Conservation (phyloP, 2,888 invertebrate genomes). For the Trissonchulus sp. region DNA sequence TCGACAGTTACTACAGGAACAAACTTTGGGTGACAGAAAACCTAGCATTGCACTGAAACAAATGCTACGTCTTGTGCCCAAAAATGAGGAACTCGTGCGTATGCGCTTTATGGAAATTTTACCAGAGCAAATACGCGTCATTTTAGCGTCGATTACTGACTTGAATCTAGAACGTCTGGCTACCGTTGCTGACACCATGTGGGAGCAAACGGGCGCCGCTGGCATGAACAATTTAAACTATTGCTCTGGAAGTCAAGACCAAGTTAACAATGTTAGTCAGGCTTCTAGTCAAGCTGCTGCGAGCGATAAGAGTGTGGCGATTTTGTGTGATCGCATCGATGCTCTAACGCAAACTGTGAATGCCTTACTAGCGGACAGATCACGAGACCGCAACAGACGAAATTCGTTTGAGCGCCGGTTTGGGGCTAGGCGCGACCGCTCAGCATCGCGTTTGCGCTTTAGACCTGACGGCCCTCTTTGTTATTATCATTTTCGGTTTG, state of each 20-base stretch:
- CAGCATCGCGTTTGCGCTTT: background rate
- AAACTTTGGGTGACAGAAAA: background rate
- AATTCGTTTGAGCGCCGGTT: background rate
- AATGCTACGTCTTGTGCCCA: background rate
- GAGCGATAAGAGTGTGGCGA: background rate
- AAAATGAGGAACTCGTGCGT: background rate
- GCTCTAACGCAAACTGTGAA: background rate
- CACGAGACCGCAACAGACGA: background rate
- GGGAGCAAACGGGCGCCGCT: background rate
- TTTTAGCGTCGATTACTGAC: background rate
- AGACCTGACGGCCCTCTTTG: background rate
- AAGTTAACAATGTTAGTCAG: background rate
- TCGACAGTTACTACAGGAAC: background rate
- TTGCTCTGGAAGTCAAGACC: too few relatives aligned
- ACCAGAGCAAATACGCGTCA: background rate
- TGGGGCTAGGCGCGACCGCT: background rate
- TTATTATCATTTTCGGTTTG: conserved; percentile 4
- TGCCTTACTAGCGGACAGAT: background rate
- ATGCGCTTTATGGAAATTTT: background rate
- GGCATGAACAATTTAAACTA: too few relatives aligned
- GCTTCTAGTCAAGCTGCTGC: background rate
- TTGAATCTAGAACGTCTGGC: background rate
- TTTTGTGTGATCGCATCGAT: background rate
- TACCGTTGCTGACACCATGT: background rate
- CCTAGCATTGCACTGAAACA: background rate